phyloP scores from a whole-genome alignment of 92 coral and sea anemone genomes.

The Paragorgia papillata region DNA sequence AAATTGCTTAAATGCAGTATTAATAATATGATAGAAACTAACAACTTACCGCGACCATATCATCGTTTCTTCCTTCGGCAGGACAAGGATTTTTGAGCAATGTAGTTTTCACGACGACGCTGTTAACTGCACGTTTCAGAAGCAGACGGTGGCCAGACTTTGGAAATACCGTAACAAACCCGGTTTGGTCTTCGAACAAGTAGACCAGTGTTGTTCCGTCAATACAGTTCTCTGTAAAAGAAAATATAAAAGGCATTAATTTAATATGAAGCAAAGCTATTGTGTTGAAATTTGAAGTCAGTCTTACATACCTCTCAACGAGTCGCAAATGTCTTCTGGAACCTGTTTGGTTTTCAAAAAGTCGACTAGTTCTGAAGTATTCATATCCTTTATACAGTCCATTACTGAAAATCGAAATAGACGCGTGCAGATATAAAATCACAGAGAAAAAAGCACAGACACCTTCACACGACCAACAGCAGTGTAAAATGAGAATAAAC shows the following conservation, averaged over 20 bases:
- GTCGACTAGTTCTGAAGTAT: neutral
- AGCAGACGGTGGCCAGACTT: no score
- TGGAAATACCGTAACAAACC: no score
- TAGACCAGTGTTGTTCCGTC: neutral
- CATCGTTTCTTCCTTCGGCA: no score
- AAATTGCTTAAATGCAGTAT: no score
- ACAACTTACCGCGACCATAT: no score
- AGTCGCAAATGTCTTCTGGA: neutral
- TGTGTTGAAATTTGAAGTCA: neutral
- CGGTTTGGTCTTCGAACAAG: neutral
- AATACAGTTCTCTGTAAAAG: neutral
- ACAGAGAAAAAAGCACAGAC: neutral
- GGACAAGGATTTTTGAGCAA: no score
- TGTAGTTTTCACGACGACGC: neutral
- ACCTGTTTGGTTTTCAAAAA: neutral
- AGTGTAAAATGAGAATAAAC: no score
- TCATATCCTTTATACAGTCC: neutral
- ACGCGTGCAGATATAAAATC: neutral
- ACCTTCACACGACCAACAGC: no score
- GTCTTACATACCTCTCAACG: neutral
- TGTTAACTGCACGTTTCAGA: no score
- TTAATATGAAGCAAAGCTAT: neutral
- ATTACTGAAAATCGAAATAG: no score
- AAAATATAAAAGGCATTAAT: neutral
- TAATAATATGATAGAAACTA: no score